Base-by-base conservation (phyloP, 2,113 vertebrate genomes). In the Malurus cyaneus region DNA sequence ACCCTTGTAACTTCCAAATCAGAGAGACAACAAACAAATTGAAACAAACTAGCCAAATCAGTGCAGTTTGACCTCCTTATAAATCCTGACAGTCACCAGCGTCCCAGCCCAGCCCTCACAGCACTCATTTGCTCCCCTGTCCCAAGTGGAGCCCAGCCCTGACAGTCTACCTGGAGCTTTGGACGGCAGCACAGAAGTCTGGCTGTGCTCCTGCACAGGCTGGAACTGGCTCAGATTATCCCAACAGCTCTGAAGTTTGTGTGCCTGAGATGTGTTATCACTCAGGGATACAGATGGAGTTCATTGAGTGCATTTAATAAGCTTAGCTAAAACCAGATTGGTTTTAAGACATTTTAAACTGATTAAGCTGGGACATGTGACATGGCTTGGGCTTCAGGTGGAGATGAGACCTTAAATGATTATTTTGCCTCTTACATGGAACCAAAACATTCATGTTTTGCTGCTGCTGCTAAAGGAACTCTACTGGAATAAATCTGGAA, bases 281-380 rank as follows among this genome's bases (percentile, higher is more conserved):
- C 46, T 41, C 46, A 28, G 28, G 28, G 39, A 53, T 41, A 67
- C 61, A 70, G 31, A 54, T 32, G 26, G 32, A 78, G 67, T 66
- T 80, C 56, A 42, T 1, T 34, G 41, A 56, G 26, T 17, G 53
- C 28, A 34, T 88, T 90, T 90, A 91, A 86, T 77, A 79, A 87
- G 65, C 66, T 91, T 85, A 81, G 70, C 57, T 67, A 81, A 86
- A 79, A 66, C 31, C 78, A 89, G 57, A 49, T 25, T 64, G 12
- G 23, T 59, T 96, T 94, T 56, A 89, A 93, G 61, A 81, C 73
- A 76, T 87, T 91, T 83, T 64, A 89, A 89, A 85, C 57, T 28
- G 41, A 79, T 89, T 89, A 91, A 67, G 36, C 9, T 54, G 21
- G 21, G 18, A n/a, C 70, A 56, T 46, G 61, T 84, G 56, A 81